phyloP scores from a whole-genome alignment of 2,113 vertebrate genomes.

The Eurystomus gularis region DNA sequence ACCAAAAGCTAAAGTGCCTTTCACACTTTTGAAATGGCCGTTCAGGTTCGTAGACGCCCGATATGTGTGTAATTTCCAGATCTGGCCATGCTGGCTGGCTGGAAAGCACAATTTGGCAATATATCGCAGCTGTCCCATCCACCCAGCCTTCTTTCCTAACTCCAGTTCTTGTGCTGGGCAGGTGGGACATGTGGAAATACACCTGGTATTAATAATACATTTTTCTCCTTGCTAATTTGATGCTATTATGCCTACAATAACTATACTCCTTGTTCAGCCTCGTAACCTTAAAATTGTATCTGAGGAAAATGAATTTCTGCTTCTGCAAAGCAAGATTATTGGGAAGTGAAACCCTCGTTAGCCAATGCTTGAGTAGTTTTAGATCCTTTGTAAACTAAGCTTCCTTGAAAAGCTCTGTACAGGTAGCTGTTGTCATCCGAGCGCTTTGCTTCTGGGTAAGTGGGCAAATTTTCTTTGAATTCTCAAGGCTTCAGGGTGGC shows the following conservation, averaged over 20 bases:
- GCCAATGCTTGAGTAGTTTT: not conserved
- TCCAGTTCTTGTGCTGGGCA: not conserved
- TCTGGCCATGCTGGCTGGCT: not conserved
- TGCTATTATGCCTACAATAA: not conserved
- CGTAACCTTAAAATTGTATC: not conserved
- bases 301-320: not conserved
- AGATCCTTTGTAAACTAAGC: not conserved
- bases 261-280: not conserved
- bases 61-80: accelerated
- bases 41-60: not conserved
- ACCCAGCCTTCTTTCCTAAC: not conserved
- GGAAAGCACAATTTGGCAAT: not conserved
- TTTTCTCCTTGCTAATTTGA: not conserved
- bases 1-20: not conserved
- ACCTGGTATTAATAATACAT: accelerated
- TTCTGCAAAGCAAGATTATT: not conserved
- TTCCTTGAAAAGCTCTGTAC: not conserved
- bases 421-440: not conserved
- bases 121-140: not conserved
- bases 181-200: not conserved
- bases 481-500: not conserved
- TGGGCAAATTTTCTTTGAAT: not conserved
- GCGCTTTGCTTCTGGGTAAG: not conserved
- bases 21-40: not conserved
- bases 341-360: not conserved